Base-by-base conservation (phyloP, 2,797 vertebrate genomes). In the Xenentodon cancila region DNA sequence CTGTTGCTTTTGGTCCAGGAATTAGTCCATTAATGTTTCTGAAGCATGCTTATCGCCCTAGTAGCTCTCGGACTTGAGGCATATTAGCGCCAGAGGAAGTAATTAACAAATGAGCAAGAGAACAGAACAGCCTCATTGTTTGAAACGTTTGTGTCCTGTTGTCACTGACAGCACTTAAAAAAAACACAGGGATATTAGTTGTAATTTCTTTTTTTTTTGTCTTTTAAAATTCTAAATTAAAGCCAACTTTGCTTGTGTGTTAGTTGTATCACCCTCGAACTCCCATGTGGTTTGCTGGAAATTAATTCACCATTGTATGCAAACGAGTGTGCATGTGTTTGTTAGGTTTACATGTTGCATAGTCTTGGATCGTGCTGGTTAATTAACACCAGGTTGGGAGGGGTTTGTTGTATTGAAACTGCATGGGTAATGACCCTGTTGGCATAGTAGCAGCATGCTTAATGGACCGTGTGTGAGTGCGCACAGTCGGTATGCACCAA, bases 391-490 rank as follows among this genome's bases (percentile, higher is more conserved):
- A 52, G 60, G 59, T 79, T 76, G 84, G 89, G 82, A 82, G 88
- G 88, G 82, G 85, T 88, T 83, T 89, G 88, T 90, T 92, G 80
- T 90, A 86, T 89, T 92, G 80, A 86, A 82, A 75, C 79, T 82
- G 85, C 86, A 87, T 91, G 87, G 83, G 78, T 90, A 91, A 89
- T 90, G 88, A 90, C 87, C 82, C 84, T 87, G 91, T 93, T 93
- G 92, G 91, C 91, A 93, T 93, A 91, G 91, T 84, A 89, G 90
- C 89, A 34, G 79, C 81, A 81, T 91, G 91, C 85, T 92, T 89
- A 92, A 93, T 92, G 90, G 88, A 80, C 86, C 63, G 79, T 92
- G 86, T 84, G 82, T 89, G 79, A 80, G 72, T 60, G 79, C 17
- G 64, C 75, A 84, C 84, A 85, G 82, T 70, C 63, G 68, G 86